Evolutionary conservation across 2,113 vertebrate genomes (phyloP).

Genomic region (Ranitomeya imitator): DNA sequence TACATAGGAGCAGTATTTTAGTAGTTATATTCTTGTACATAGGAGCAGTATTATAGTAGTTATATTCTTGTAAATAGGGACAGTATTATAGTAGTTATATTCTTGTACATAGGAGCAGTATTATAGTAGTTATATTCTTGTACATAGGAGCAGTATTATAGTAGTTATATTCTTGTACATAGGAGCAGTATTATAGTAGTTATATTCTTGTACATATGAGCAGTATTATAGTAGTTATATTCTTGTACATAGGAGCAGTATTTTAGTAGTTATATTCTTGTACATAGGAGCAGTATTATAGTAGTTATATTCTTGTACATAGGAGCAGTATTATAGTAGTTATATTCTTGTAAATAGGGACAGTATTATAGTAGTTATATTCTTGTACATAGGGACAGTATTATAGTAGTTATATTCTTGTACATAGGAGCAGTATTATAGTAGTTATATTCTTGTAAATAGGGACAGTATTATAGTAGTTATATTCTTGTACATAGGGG

Average conservation of each 20-base stretch:
- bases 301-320: slow-evolving; percentile 9
- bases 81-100: slow-evolving; percentile 10
- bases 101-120: background rate
- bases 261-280: slow-evolving; percentile 7
- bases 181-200: slow-evolving; percentile 3
- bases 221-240: no score
- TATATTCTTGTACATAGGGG: slow-evolving; percentile 4
- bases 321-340: slow-evolving; percentile 7
- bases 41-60: slow-evolving; percentile 3
- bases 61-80: background rate
- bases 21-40: no score
- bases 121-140: background rate
- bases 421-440: slow-evolving; percentile 1
- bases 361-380: background rate
- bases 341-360: background rate
- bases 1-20: no score
- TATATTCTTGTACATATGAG: background rate
- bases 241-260: background rate
- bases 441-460: background rate
- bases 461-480: background rate
- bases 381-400: background rate
- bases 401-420: slow-evolving; percentile 15
- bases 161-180: background rate
- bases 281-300: background rate
- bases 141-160: background rate